Base-by-base conservation (phyloP, 2,797 vertebrate genomes). In the Manis pentadactyla region DNA sequence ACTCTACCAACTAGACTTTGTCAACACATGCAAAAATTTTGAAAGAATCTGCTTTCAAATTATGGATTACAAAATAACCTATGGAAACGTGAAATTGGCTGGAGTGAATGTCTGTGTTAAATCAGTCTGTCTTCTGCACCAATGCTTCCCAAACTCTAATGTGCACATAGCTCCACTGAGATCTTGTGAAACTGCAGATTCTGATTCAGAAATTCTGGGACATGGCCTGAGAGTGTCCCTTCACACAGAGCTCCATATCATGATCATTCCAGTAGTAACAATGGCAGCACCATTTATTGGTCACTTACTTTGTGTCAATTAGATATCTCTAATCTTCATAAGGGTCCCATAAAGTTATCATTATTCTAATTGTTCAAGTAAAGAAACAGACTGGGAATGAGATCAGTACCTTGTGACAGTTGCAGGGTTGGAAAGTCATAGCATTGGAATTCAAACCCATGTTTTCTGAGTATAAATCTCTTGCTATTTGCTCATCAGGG, bases 1-100 rank as follows among this genome's bases (percentile, higher is more conserved):
- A 84, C 55, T 79, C n/a, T 25, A 2, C 51, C 55, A 55, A 18
- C 64, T 59, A 31, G 55, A 78, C 10, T 83, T 68, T 93, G 37
- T 91, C 19, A 89, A 51, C 18, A 84, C 4, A 13, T 53, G 7
- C 6, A 78, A 59, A 91, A 25, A 71, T 79, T 66, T 92, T 55
- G 42, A 92, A 95, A 78, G 17, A 17, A 88, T 59, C n/a, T 49
- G 11, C 27, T 87, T 85, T 57, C 13, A 86, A 95, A 94, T 74
- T 12, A 49, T 42, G 10, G 39, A 46, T 69, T 68, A 82, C 12
- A 55, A 83, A 96, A 85, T 92, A 90, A 46, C 10, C 69, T 11
- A 19, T 69, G 15, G 68, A 69, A 95, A 93, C 46, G 71, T 53
- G 11, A 81, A 83, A 59, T 75, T 63, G 51, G 3, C 51, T 59